Base-by-base conservation (phyloP, 2,113 vertebrate genomes). In the Triplophysa dalaica region DNA sequence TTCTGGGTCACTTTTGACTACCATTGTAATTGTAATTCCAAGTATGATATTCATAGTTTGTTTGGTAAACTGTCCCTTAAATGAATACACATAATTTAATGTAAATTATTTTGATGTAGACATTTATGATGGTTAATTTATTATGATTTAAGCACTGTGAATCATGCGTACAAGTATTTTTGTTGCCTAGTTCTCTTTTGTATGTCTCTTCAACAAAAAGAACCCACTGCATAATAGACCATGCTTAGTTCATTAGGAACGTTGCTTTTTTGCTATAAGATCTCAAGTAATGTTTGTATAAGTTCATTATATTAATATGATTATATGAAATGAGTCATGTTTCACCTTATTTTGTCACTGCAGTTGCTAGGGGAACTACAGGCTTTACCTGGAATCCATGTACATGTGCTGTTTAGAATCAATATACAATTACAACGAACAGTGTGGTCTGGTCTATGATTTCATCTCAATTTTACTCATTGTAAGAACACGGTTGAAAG, bases 361-460 rank as follows among this genome's bases (percentile, higher is more conserved):
- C 61, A 16, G 74, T 76, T 76, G 74, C 74, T 52, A 76, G 26
- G 61, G 61, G 74, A 76, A 76, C 74, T 45, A 48, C 58, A 29
- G 38, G 21, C 41, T 60, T 60, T 4, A 5, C 38, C 14, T 62
- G 43, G 17, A 33, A 76, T 52, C 43, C 60, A 41, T 52, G 26
- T 29, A 52, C 17, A 63, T 52, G 43, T n/a, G 41, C 38, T 16
- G 26, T 24, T 38, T 26, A 62, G n/a, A 63, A 75, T 75, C 45
- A 19, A 22, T 26, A 50, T 21, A 64, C 61, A 21, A 14, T 64
- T 64, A 76, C 22, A 29, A 22, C 1, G 5, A 17, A 63, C 41
- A 7, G 56, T 4, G 33, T 61, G 70, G 33, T 41, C 19, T 60
- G 54, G 8, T 58, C 54, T 21, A 9, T 58, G 54, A 73, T 24